Evolutionary conservation across 2,113 vertebrate genomes (phyloP).

Genomic region (Chitala chitala): DNA sequence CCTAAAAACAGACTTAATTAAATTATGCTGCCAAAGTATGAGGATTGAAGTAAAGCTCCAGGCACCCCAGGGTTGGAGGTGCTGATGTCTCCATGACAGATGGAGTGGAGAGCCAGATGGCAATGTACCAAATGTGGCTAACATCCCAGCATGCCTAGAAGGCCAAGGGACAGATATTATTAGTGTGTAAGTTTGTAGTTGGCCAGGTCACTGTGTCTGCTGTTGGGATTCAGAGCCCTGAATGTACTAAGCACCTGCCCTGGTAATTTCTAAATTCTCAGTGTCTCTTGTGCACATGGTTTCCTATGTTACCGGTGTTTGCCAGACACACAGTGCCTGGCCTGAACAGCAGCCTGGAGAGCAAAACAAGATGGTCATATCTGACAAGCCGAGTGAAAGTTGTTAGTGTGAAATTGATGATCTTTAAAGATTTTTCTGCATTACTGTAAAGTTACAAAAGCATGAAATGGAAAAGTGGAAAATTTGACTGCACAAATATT

Average conservation of each 20-base stretch:
- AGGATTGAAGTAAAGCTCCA: neutral
- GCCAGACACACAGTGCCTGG: neutral
- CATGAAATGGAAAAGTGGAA: too few species aligned
- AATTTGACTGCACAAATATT: too few species aligned
- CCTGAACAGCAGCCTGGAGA: neutral
- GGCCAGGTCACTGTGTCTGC: neutral
- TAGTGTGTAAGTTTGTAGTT: conserved; percentile 14
- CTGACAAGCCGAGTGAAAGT: too few species aligned
- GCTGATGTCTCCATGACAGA: conserved; percentile 18
- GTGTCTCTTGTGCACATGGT: neutral
- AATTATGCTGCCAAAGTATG: neutral
- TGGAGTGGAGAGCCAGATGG: conserved; percentile 16
- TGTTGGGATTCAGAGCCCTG: neutral
- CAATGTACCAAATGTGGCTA: conserved; percentile 27
- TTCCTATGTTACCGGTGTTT: neutral
- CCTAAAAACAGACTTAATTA: too few species aligned
- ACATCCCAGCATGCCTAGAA: conserved; percentile 3
- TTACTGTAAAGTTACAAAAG: too few species aligned
- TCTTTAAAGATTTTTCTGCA: too few species aligned
- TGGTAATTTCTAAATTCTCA: neutral
- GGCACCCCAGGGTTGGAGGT: neutral
- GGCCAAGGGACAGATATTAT: conserved; percentile 30
- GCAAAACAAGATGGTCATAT: too few species aligned
- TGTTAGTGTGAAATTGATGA: too few species aligned
- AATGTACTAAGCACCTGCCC: too few species aligned